phyloP scores from a whole-genome alignment of 2,888 invertebrate species.

The Criorhina ranunculi region DNA sequence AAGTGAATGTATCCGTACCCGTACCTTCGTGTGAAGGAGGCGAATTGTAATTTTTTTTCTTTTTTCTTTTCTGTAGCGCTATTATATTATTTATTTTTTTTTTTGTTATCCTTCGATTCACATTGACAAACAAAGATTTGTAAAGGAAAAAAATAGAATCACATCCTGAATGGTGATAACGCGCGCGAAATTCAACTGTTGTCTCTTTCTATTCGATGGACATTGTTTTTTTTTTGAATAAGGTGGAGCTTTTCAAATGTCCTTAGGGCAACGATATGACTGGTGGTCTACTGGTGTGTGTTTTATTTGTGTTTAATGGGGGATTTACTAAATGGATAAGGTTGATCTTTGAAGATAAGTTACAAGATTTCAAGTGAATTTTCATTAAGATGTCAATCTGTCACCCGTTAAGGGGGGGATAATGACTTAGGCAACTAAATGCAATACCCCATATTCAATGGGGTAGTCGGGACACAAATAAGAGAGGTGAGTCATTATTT shows the following conservation, averaged over 20 bases:
- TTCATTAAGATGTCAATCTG: too few relatives aligned
- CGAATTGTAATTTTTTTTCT: conserved; percentile 31
- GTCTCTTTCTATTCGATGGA: conserved; percentile 37
- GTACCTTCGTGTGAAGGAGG: conserved; percentile 26
- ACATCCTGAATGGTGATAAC: conserved; percentile 72
- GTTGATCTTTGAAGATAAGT: neutral
- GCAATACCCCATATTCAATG: too few relatives aligned
- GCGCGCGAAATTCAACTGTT: conserved; percentile 44
- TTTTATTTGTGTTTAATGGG: conserved; percentile 8
- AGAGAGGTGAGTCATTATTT: too few relatives aligned
- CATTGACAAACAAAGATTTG: conserved; percentile 52
- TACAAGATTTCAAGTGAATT: neutral
- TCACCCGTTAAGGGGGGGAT: too few relatives aligned
- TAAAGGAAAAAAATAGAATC: conserved; percentile 48
- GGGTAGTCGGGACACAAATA: too few relatives aligned
- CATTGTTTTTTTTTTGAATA: conserved; percentile 46
- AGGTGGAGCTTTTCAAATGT: conserved; percentile 67
- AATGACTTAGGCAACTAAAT: too few relatives aligned
- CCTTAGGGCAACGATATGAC: conserved; percentile 57
- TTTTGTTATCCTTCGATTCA: conserved; percentile 52
- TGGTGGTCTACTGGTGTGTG: conserved; percentile 33
- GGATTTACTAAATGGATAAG: neutral
- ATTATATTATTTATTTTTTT: neutral
- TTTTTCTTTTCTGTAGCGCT: neutral
- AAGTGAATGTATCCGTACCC: conserved; percentile 35